A percentile compares a stretch with the other conserved stretches of the same genome.
phyloP scores from a whole-genome alignment of 2,113 vertebrate genomes.

The Athene cunicularia region DNA sequence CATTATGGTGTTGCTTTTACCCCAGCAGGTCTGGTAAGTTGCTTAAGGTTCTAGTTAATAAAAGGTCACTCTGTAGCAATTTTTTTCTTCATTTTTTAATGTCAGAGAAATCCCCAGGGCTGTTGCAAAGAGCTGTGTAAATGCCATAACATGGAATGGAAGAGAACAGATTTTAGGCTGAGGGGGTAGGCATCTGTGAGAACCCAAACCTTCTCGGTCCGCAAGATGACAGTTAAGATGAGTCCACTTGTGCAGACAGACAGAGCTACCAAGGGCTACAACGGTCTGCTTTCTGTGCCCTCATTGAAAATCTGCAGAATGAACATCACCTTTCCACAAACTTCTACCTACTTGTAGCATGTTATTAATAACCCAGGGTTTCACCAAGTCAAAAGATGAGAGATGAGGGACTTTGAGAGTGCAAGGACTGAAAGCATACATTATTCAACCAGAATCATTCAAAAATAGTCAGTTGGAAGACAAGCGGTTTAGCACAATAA shows the following conservation, averaged over 20 bases:
- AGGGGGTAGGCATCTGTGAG: background rate
- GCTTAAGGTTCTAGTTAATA: slow-evolving; percentile 15
- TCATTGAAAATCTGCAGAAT: accelerated
- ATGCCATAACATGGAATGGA: background rate
- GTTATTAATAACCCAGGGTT: background rate
- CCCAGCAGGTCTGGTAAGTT: background rate
- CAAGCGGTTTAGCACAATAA: background rate
- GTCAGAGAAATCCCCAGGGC: slow-evolving; percentile 40
- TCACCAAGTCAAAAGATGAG: background rate
- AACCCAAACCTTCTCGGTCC: background rate
- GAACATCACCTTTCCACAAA: background rate
- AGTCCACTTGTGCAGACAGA: background rate
- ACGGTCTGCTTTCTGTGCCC: background rate
- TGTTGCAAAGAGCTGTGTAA: background rate
- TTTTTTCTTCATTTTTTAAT: slow-evolving; percentile 36
- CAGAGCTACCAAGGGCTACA: background rate
- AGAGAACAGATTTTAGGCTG: background rate
- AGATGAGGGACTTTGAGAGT: background rate
- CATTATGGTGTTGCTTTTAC: background rate
- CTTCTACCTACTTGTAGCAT: accelerated
- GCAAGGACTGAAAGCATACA: background rate
- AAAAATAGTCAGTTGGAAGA: background rate
- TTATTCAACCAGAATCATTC: background rate
- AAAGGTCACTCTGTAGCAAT: slow-evolving; percentile 39
- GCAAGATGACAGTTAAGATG: background rate